Evolutionary conservation across 1,140 invertebrate genomes (phyloP), one percentile per base, ranked within the genome.

Genomic region (Drosophila littoralis): DNA sequence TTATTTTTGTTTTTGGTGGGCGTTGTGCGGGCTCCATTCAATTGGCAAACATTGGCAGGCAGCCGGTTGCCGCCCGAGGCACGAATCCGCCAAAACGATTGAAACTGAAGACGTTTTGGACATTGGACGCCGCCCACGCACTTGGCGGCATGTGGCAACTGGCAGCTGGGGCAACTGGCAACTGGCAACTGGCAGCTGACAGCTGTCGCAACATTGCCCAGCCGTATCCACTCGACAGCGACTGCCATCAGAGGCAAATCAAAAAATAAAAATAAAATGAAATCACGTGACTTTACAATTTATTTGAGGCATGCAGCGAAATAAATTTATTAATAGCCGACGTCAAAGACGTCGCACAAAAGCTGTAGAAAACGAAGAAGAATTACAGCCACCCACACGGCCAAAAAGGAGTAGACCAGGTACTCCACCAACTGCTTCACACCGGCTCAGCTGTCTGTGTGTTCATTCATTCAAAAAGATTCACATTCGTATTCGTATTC

Each of bases 281-380:
- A 40, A 57, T 86, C 83, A 89, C 83, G 83, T 88, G 83, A 83
- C 83, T 88, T 60, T 33, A 88, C 84, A 86, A 86, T 86, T 86
- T 89, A 88, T 88, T 89, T 83, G 69, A 71, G 55, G 79, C 83
- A 88, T 83, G 79, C 83, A 83, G 77, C 76, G 60, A 82, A 89
- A 83, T 83, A 70, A 80, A 88, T 88, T 88, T 88, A 88, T 88
- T 88, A 88, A 88, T 88, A 88, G 83, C 83, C 68, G 22, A 69
- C 69, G 70, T 71, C 75, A 57, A 63, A 60, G 38, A 9, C 32
- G 50, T 45, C 65, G 22, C 45, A 32, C 54, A 65, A 50, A 38
- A 46, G 52, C 32, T 38, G 52, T 38, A 42, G 50, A 15, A 15
- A 33, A 32, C 46, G 59, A 68, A 77, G 73, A 86, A 51, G 83